Evolutionary conservation across 2,113 vertebrate species (phyloP).

Genomic region (Athene cunicularia): DNA sequence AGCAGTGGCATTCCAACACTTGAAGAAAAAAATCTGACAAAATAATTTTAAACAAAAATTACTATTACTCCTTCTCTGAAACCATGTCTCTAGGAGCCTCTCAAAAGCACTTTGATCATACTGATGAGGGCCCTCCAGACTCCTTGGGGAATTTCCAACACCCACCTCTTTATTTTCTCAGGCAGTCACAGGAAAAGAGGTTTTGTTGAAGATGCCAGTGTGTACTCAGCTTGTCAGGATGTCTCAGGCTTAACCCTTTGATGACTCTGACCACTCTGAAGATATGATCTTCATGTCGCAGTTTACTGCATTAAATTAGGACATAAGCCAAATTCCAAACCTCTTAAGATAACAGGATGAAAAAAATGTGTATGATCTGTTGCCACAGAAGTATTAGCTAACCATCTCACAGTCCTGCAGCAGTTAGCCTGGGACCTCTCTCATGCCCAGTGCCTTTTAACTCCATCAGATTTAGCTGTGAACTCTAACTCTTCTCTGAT

Average conservation of each 20-base stretch:
- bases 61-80: background rate
- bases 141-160: slow-evolving; percentile 48
- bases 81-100: background rate
- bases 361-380: background rate
- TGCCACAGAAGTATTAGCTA: background rate
- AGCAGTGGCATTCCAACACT: background rate
- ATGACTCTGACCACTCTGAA: background rate
- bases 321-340: background rate
- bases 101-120: background rate
- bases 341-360: background rate
- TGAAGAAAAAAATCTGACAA: background rate
- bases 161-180: slow-evolving; percentile 51
- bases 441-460: background rate
- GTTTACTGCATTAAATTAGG: background rate
- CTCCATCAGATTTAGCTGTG: background rate
- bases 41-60: background rate
- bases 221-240: background rate
- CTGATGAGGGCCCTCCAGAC: slow-evolving; percentile 5
- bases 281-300: rapidly evolving
- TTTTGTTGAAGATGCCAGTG: slow-evolving; percentile 33
- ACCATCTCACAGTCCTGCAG: background rate
- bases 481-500: background rate
- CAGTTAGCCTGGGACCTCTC: background rate
- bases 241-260: slow-evolving; percentile 9
- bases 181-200: slow-evolving; percentile 36